Evolutionary conservation across 2,888 invertebrate genomes (phyloP).

Genomic region (Sialis fuliginosa): DNA sequence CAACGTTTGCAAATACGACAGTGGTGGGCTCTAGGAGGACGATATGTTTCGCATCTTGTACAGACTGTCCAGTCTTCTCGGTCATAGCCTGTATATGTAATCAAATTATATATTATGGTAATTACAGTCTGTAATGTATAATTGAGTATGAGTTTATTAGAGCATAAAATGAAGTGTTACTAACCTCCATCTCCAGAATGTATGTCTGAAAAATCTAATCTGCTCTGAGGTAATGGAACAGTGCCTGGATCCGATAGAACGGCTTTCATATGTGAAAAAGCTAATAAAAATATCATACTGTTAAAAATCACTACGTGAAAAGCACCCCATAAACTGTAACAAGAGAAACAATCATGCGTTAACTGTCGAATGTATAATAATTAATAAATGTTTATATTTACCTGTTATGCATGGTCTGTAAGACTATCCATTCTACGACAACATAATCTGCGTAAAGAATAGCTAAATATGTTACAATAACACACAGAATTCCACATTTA

Average conservation of each 20-base stretch:
- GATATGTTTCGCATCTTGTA: constrained; percentile 60
- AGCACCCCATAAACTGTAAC: constrained; percentile 61
- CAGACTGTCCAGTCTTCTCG: constrained; percentile 64
- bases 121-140: not conserved
- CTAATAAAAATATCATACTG: constrained; percentile 51
- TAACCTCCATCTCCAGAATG: constrained; percentile 38
- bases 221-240: constrained; percentile 55
- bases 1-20: constrained; percentile 76
- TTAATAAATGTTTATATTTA: constrained; percentile 20
- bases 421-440: constrained; percentile 63
- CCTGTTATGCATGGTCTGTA: constrained; percentile 68
- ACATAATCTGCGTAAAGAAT: constrained; percentile 80
- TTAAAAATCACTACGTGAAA: constrained; percentile 67
- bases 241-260: constrained; percentile 81
- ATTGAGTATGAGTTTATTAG: not conserved
- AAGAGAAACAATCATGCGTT: constrained; percentile 3
- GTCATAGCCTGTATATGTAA: constrained; percentile 23
- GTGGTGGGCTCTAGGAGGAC: constrained; percentile 74
- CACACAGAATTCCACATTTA: constrained; percentile 71
- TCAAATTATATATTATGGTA: not conserved
- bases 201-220: constrained; percentile 65
- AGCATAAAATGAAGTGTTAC: constrained; percentile 4
- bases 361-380: not conserved
- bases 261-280: constrained; percentile 64
- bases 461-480: constrained; percentile 60